These are phyloP conservation scores for Platynereis dumerilii DNA, from an alignment of 2,888 invertebrate genomes.

Conservation along the genomic window DNA sequence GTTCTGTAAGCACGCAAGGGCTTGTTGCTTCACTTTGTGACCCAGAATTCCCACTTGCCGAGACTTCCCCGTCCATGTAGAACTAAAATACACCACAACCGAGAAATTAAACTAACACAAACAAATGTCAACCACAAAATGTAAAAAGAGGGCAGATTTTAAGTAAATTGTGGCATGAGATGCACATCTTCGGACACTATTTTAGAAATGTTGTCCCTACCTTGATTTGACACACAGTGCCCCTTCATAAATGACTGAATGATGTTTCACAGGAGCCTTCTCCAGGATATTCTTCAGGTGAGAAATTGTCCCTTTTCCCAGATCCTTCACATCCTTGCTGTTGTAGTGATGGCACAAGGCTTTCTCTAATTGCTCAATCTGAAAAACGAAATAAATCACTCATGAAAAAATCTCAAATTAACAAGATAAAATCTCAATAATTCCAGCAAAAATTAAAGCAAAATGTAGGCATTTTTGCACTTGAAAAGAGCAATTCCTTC, in stretches of 20 bases:
- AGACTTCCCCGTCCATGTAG: neutral
- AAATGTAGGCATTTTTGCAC: too few species aligned
- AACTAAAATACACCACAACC: neutral
- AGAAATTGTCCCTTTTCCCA: conserved; percentile 51
- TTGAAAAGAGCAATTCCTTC: too few species aligned
- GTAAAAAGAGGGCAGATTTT: too few species aligned
- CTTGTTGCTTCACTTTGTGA: conserved; percentile 51
- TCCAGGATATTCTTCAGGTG: conserved; percentile 21
- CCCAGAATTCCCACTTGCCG: conserved; percentile 51
- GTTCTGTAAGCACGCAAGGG: conserved; percentile 53
- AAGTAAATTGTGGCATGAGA: too few species aligned
- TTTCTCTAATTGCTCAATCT: conserved; percentile 45
- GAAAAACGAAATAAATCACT: too few species aligned
- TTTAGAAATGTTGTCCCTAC: conserved; percentile 33
- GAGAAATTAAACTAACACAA: too few species aligned
- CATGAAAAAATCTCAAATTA: too few species aligned
- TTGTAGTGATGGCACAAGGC: conserved; percentile 53
- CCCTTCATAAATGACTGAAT: conserved; percentile 47
- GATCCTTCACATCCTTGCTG: conserved; percentile 47
- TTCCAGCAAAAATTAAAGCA: too few species aligned
- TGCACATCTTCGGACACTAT: too few species aligned
- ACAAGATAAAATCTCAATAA: neutral
- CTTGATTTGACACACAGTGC: conserved; percentile 43
- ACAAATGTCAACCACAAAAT: too few species aligned
- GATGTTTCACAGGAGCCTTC: conserved; percentile 38